Evolutionary conservation across 2,888 invertebrate genomes (phyloP).

Genomic region (Magallana nippona): DNA sequence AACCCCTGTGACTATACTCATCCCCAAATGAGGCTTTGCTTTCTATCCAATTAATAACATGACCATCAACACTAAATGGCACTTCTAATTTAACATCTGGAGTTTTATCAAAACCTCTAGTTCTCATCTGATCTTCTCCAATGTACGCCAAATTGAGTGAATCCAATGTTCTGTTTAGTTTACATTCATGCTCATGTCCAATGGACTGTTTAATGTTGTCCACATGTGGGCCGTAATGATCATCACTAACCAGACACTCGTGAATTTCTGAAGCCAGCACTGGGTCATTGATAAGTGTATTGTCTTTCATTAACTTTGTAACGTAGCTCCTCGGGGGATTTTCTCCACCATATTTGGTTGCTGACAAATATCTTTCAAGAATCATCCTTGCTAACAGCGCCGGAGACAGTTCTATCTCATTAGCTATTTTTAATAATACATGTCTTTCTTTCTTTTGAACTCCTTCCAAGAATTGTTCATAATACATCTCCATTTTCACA

Average conservation of each 20-base stretch:
- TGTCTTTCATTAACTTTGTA: slow-evolving; percentile 84
- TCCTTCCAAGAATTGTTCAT: slow-evolving; percentile 51
- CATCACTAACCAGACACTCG: slow-evolving; percentile 90
- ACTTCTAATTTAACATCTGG: slow-evolving; percentile 95
- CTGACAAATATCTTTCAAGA: slow-evolving; percentile 82
- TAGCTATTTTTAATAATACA: slow-evolving; percentile 45
- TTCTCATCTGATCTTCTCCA: slow-evolving; percentile 89
- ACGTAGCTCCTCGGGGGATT: slow-evolving; percentile 79
- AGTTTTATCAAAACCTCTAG: slow-evolving; percentile 94
- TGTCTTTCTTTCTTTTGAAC: slow-evolving; percentile 49
- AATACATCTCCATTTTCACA: slow-evolving; percentile 59
- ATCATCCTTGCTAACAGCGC: slow-evolving; percentile 84
- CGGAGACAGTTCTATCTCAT: slow-evolving; percentile 82
- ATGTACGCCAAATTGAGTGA: slow-evolving; percentile 83
- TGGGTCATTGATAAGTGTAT: slow-evolving; percentile 86
- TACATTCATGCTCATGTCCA: slow-evolving; percentile 92
- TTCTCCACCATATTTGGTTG: slow-evolving; percentile 62
- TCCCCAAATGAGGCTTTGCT: slow-evolving; percentile 97
- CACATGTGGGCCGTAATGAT: slow-evolving; percentile 90
- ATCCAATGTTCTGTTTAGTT: slow-evolving; percentile 85
- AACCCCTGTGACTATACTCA: slow-evolving; percentile 88
- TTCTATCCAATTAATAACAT: slow-evolving; percentile 96
- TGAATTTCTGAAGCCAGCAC: slow-evolving; percentile 86
- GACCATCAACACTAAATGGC: slow-evolving; percentile 91
- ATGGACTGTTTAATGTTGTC: slow-evolving; percentile 89